These are phyloP conservation scores for Bufotes viridis DNA, from an alignment of 2,797 vertebrate species.

Conservation along the genomic window DNA sequence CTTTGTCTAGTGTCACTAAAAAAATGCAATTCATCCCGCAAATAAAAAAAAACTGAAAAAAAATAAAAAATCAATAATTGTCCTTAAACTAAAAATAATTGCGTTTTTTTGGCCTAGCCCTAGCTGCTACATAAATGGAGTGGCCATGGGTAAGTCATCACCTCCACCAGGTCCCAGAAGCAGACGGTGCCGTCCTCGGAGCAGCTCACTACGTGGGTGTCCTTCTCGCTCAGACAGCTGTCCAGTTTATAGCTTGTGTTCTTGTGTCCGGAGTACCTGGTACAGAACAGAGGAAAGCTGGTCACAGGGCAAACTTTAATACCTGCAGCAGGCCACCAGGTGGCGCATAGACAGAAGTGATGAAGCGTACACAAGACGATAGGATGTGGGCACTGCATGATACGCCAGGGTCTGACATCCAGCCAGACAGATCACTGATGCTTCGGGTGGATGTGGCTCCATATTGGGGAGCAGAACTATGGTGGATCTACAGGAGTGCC, in stretches of 20 bases:
- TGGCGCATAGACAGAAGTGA: neutral
- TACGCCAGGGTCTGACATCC: neutral
- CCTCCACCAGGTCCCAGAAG: constrained; percentile 82
- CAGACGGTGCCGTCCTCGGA: constrained; percentile 92
- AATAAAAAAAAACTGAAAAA: too few species aligned
- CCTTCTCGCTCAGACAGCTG: constrained; percentile 86
- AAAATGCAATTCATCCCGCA: too few species aligned
- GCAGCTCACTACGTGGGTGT: constrained; percentile 90
- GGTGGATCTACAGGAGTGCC: too few species aligned
- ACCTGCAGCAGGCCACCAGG: neutral
- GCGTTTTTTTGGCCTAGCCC: too few species aligned
- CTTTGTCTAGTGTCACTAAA: too few species aligned
- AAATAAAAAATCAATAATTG: too few species aligned
- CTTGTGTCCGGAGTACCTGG: constrained; percentile 87
- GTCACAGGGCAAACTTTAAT: neutral
- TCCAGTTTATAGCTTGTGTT: constrained; percentile 91
- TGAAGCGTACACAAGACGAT: too few species aligned
- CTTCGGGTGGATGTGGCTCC: too few species aligned
- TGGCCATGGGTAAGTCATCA: constrained; percentile 59
- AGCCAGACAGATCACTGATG: too few species aligned
- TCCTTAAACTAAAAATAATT: too few species aligned
- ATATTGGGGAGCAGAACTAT: neutral
- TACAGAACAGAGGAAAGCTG: neutral
- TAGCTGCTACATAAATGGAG: too few species aligned
- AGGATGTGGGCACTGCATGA: too few species aligned